Conservation (phyloP, 37 sponge, comb jelly and placozoan species). For the Cliona cf. orientalis region DNA sequence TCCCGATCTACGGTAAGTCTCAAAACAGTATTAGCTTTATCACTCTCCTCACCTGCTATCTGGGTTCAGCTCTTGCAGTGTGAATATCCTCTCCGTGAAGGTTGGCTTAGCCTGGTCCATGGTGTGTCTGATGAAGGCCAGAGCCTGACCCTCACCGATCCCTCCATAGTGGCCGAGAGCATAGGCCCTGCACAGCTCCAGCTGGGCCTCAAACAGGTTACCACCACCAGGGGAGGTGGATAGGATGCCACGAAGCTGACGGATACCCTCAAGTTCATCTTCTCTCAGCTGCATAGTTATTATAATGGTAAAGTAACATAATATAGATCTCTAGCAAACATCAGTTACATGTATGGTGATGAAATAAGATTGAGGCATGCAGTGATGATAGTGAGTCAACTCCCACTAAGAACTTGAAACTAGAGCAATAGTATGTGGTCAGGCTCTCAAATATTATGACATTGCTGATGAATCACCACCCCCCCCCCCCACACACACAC, state of each 20-base stretch:
- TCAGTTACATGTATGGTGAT: too few species aligned
- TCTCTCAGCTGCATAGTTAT: not conserved
- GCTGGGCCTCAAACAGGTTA: constrained; percentile 17
- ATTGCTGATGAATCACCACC: too few species aligned
- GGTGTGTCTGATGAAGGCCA: constrained; percentile 42
- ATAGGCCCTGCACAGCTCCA: constrained; percentile 72
- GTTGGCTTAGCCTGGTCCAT: constrained; percentile 14
- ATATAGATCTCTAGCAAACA: too few species aligned
- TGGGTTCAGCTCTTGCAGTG: constrained; percentile 37
- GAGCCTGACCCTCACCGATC: constrained; percentile 28
- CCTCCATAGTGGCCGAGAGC: constrained; percentile 64
- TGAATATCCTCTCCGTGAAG: constrained; percentile 18
- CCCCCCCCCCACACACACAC: too few species aligned
- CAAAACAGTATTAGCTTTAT: too few species aligned
- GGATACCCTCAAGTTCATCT: constrained; percentile 28
- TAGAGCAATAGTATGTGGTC: too few species aligned
- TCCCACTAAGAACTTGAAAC: too few species aligned
- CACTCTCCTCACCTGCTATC: constrained; percentile 52
- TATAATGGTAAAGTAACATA: too few species aligned
- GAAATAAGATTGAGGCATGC: too few species aligned
- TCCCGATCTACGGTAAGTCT: too few species aligned
- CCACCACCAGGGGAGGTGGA: not conserved
- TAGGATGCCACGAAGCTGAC: constrained; percentile 43
- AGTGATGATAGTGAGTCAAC: too few species aligned
- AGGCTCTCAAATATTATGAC: too few species aligned